Evolutionary conservation across 92 coral and sea anemone species (phyloP), one percentile per base, ranked within the genome.

Genomic region (Porites cylindrica): DNA sequence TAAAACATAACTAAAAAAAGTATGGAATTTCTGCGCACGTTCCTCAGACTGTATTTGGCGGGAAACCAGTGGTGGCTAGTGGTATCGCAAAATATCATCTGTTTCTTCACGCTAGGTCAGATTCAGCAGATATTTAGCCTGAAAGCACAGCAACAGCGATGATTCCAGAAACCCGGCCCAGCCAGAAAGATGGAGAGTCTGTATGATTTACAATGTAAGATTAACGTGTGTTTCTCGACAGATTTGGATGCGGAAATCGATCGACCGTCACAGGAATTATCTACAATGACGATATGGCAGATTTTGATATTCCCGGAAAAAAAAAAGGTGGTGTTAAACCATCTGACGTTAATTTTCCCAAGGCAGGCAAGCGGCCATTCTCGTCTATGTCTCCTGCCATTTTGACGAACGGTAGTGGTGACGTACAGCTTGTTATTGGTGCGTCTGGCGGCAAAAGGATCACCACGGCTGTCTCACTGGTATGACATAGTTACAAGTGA

Each of bases 371-470:
- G 86, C 91, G 96, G 19, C 94, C 96, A 5, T 69, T 85, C 74
- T 93, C 96, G 5, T 93, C 96, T 66, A 86, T 88, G 60, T 66
- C 90, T 58, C 96, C 96, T 75, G 81, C 91, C 66, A 93, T 93
- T 79, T 77, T 93, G 78, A 90, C 92, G 7, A 72, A 90, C 79
- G 52, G 66, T 20, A 62, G 76, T 24, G 96, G 93, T 62, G 60
- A 72, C 16, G 96, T 93, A 1, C 68, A 70, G 53, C 71, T 93
- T 68, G 96, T 90, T 43, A 77, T 88, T 47, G 96, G 96, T 10
- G 96, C 94, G 16, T 82, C 94, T 43, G 96, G 96, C 59, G 96
- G 96, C 60, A 87, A 92, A 64, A 90, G 61, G 74, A 93, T 93
- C 26, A 90, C 86, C 70, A 90, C 94, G 11, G 88, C 94, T 2